These are phyloP conservation scores for Illadopsis cleaveri DNA, from an alignment of 2,113 vertebrate species.

Conservation along the genomic window DNA sequence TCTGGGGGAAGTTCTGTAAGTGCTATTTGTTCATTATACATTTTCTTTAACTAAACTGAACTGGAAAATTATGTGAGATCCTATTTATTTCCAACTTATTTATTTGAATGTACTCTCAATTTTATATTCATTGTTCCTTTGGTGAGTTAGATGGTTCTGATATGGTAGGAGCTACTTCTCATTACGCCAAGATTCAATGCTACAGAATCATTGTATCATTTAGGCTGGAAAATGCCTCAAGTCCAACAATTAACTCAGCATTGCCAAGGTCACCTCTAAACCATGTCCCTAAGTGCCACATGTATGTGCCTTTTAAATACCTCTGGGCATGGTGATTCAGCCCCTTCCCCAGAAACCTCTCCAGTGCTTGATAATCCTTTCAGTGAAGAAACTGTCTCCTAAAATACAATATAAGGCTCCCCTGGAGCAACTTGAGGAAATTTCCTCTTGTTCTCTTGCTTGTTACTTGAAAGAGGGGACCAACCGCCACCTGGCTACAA, in stretches of 20 bases:
- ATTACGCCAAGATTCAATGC: not conserved
- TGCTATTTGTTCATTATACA: not conserved
- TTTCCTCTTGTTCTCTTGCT: not conserved
- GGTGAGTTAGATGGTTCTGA: not conserved
- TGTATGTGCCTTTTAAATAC: fast-evolving
- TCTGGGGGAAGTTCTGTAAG: slow-evolving; percentile 44
- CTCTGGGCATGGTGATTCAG: not conserved
- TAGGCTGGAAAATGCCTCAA: not conserved
- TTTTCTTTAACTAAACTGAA: not conserved
- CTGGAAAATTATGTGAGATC: not conserved
- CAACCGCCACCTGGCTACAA: fast-evolving
- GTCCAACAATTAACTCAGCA: not conserved
- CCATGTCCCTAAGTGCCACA: not conserved
- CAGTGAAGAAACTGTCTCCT: not conserved
- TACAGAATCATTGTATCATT: not conserved
- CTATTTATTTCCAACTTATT: not conserved
- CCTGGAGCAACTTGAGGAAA: not conserved
- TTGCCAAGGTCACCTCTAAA: not conserved
- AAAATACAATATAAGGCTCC: not conserved
- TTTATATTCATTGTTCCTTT: not conserved
- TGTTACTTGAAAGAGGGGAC: not conserved
- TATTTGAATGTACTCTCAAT: not conserved
- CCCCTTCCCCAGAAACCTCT: not conserved
- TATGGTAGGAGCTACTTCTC: not conserved
- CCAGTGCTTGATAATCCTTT: not conserved